These are phyloP conservation scores for Vulpes lagopus DNA, from an alignment of 2,113 vertebrate species.

Conservation along the genomic window DNA sequence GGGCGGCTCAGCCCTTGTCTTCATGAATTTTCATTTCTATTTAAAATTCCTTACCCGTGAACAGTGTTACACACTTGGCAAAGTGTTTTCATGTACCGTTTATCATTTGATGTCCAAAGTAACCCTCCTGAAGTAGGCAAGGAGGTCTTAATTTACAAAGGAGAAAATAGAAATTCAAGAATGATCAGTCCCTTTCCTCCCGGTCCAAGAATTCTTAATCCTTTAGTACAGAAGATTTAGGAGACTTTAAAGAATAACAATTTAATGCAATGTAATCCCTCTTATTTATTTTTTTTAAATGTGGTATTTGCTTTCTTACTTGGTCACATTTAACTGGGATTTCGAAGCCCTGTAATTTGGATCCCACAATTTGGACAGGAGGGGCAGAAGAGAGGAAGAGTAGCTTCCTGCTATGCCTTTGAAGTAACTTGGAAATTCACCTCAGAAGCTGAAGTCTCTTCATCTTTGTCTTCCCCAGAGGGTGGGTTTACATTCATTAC, in stretches of 20 bases:
- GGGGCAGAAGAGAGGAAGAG: not conserved
- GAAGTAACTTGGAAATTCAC: not conserved
- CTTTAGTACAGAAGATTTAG: constrained; percentile 33
- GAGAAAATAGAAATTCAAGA: not conserved
- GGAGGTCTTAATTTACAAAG: constrained; percentile 8
- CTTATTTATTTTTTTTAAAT: not conserved
- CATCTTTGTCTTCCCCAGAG: constrained; percentile 21
- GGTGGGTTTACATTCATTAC: not conserved
- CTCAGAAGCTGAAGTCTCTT: constrained; percentile 23
- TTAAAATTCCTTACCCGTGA: not conserved
- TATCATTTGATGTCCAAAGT: not conserved
- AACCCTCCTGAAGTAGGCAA: not conserved
- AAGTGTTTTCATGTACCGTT: not conserved
- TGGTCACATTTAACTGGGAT: not conserved
- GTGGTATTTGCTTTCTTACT: not conserved
- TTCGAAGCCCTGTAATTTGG: constrained; percentile 1
- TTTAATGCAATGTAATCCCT: not conserved
- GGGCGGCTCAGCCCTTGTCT: not conserved
- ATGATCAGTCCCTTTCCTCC: constrained; percentile 1
- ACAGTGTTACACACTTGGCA: not conserved
- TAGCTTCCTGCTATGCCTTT: not conserved
- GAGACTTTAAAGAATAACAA: not conserved
- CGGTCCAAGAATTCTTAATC: not conserved
- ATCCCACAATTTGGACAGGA: not conserved
- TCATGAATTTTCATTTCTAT: constrained; percentile 8